Evolutionary conservation across 2,888 invertebrate species (phyloP), one percentile per base, ranked within the genome.

Genomic region (Pheosia gnoma): DNA sequence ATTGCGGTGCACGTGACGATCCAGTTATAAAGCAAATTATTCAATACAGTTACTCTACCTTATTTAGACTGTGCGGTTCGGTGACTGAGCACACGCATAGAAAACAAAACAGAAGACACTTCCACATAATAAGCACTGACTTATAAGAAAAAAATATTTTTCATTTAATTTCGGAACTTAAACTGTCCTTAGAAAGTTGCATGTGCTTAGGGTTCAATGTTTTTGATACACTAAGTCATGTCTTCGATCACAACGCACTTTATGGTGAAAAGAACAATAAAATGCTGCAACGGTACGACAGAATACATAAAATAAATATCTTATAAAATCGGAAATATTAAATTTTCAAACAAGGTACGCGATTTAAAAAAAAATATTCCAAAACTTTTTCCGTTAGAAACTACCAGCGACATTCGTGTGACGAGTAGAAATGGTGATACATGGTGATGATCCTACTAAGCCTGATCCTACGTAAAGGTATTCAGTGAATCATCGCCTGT

Each of bases 181-280:
- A 62, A 71, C 70, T 71, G 74, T 69, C 72, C 74, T 71, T 79
- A 73, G 81, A 81, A 84, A 84, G 83, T 79, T 80, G 62, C 82
- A 83, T 83, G 81, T 84, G 84, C 69, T 82, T 73, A 66, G 71
- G 80, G 81, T 82, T 85, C 87, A 84, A 85, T 82, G 84, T 82
- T 86, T 86, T 85, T 83, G 86, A 87, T 86, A 91, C 88, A 91
- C 91, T 89, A 91, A 91, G 87, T 88, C 85, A 88, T 86, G 83
- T 80, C 79, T 85, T 81, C 82, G 83, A 80, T 84, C 80, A 79
- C 87, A 59, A 80, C 76, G 83, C 84, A 86, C 87, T 86, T 88
- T 85, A 87, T 85, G 84, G 82, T 76, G 79, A 78, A 74, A 68
- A 72, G 77, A 75, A 70, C 78, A 71, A 77, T 91, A 91, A 93